Conservation (phyloP, 1,140 invertebrate species). For the Papilio machaon region DNA sequence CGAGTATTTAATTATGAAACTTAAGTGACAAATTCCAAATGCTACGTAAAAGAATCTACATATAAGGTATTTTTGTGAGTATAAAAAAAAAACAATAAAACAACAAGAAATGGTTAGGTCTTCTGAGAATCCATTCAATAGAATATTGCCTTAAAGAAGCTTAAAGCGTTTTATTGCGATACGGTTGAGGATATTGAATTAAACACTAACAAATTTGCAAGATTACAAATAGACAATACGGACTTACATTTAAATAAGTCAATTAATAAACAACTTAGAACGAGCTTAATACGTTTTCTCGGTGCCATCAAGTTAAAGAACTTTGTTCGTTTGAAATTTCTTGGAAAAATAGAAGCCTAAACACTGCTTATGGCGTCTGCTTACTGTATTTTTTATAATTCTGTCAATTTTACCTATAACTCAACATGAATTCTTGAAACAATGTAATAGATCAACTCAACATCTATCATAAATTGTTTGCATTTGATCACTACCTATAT, state of each 20-base stretch:
- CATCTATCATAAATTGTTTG: not conserved
- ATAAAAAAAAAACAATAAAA: not conserved
- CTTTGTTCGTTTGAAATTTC: not conserved
- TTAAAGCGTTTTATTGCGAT: not conserved
- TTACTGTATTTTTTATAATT: too few species aligned
- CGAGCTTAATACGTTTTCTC: not conserved
- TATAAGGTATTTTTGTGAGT: not conserved
- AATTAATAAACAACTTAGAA: not conserved
- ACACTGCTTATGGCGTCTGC: too few species aligned
- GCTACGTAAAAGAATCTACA: not conserved
- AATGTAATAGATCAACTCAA: not conserved
- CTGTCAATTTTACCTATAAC: not conserved
- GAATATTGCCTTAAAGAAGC: not conserved
- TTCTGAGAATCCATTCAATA: not conserved
- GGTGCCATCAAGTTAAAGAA: not conserved
- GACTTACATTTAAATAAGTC: not conserved
- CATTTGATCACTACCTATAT: too few species aligned
- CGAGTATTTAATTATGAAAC: too few species aligned
- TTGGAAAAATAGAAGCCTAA: not conserved
- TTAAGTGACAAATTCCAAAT: too few species aligned
- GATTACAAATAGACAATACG: not conserved
- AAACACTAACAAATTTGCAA: not conserved
- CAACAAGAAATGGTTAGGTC: not conserved
- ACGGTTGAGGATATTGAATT: not conserved
- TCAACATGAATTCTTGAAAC: not conserved